phyloP scores from a whole-genome alignment of 2,797 vertebrate genomes.

The Miichthys miiuy region DNA sequence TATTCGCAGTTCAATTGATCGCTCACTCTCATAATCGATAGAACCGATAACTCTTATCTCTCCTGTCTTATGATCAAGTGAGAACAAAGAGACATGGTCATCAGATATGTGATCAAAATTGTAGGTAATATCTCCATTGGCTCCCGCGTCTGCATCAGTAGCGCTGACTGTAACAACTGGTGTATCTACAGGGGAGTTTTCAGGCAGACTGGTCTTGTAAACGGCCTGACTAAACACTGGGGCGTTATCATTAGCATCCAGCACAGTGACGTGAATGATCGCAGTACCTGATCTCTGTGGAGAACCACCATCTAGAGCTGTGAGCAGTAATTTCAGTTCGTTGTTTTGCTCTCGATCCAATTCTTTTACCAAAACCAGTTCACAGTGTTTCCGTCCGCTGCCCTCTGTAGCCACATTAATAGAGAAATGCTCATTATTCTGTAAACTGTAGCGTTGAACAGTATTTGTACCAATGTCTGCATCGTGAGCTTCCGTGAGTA shows the following conservation, averaged over 20 bases:
- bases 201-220: slow-evolving; percentile 75
- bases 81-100: slow-evolving; percentile 61
- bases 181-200: slow-evolving; percentile 69
- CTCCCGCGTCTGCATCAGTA: slow-evolving; percentile 80
- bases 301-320: slow-evolving; percentile 79
- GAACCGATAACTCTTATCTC: slow-evolving; percentile 62
- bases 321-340: slow-evolving; percentile 42
- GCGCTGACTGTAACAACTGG: slow-evolving; percentile 77
- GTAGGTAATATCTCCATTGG: slow-evolving; percentile 82
- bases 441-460: slow-evolving; percentile 56
- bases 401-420: slow-evolving; percentile 42
- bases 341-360: slow-evolving; percentile 65
- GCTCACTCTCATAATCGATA: slow-evolving; percentile 76
- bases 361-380: slow-evolving; percentile 62
- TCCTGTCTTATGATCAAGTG: slow-evolving; percentile 70
- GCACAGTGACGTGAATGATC: slow-evolving; percentile 52
- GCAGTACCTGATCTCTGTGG: slow-evolving; percentile 77
- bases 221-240: slow-evolving; percentile 76
- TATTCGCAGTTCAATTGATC: slow-evolving; percentile 76
- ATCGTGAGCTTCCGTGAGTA: slow-evolving; percentile 80
- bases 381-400: slow-evolving; percentile 36
- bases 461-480: slow-evolving; percentile 81
- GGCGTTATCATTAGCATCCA: slow-evolving; percentile 82
- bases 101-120: slow-evolving; percentile 76
- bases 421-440: slow-evolving; percentile 63